Conservation (phyloP, 2,888 invertebrate species). For the Blastobasis adustella region DNA sequence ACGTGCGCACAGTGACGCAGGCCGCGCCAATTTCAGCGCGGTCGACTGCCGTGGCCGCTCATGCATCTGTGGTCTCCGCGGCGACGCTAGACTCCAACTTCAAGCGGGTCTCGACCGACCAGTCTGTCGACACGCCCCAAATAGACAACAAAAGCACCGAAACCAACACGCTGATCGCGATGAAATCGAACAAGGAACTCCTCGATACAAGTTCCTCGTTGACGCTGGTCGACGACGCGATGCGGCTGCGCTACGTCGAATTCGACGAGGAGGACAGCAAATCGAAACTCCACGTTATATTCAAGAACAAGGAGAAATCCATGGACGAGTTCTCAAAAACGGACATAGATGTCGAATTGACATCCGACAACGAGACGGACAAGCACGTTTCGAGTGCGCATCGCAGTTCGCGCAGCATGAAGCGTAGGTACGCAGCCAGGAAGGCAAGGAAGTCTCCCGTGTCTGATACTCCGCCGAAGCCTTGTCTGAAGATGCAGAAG, state of each 20-base stretch:
- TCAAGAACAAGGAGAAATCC: no score
- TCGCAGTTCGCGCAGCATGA: no score
- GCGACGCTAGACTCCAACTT: conserved; percentile 5
- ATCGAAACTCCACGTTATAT: no score
- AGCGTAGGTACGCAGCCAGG: no score
- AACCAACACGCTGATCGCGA: conserved; percentile 49
- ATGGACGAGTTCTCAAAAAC: no score
- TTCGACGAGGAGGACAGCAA: no score
- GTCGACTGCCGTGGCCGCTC: not conserved
- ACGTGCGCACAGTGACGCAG: not conserved
- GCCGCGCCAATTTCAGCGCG: not conserved
- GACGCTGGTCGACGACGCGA: conserved; percentile 38
- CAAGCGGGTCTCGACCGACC: conserved; percentile 26
- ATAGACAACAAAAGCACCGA: conserved; percentile 29
- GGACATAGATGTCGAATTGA: no score
- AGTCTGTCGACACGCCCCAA: conserved; percentile 21
- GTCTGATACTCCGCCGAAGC: no score
- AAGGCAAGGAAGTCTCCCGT: no score
- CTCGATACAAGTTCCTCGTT: conserved; percentile 44
- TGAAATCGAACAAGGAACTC: conserved; percentile 48
- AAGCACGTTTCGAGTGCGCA: no score
- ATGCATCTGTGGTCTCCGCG: not conserved
- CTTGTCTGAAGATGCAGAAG: conserved; percentile 38
- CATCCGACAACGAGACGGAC: no score
- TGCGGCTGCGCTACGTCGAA: not conserved